phyloP scores from a whole-genome alignment of 2,113 vertebrate species.

The Tauraco erythrolophus region DNA sequence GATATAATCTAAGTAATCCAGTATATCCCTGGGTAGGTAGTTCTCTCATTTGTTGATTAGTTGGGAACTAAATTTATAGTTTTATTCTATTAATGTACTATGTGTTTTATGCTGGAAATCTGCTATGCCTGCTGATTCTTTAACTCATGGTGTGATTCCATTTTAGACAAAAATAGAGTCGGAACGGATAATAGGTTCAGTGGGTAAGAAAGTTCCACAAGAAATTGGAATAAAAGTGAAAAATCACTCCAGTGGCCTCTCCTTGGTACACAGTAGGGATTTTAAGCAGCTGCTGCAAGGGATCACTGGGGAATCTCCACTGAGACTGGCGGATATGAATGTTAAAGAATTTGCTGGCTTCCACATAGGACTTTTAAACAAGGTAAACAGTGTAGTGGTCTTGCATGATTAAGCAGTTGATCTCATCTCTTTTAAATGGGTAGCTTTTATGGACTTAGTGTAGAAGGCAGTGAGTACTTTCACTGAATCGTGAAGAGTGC shows the following conservation, averaged over 20 bases:
- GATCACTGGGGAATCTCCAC: slow-evolving; percentile 80
- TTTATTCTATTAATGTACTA: slow-evolving; percentile 46
- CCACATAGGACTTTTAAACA: slow-evolving; percentile 87
- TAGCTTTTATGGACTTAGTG: not conserved
- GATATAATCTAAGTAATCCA: slow-evolving; percentile 10
- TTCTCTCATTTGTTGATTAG: slow-evolving; percentile 43
- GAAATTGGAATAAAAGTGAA: slow-evolving; percentile 87
- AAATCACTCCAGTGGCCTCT: slow-evolving; percentile 86
- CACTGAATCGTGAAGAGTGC: not conserved
- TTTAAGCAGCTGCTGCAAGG: slow-evolving; percentile 87
- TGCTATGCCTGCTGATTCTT: slow-evolving; percentile 46
- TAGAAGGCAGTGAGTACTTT: not conserved
- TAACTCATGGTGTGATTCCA: slow-evolving; percentile 73
- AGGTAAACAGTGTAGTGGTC: slow-evolving; percentile 73
- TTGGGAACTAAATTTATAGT: slow-evolving; percentile 21
- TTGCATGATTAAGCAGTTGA: not conserved
- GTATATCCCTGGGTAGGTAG: slow-evolving; percentile 37
- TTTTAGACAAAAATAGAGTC: slow-evolving; percentile 88
- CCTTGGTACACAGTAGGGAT: slow-evolving; percentile 80
- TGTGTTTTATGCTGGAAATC: slow-evolving; percentile 53
- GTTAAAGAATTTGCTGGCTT: slow-evolving; percentile 88
- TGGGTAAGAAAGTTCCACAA: slow-evolving; percentile 89
- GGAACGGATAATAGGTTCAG: slow-evolving; percentile 88
- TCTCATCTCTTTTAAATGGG: not conserved
- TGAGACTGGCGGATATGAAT: slow-evolving; percentile 82